Evolutionary conservation across 1,140 invertebrate genomes (phyloP).

Genomic region (Drosophila mayri): DNA sequence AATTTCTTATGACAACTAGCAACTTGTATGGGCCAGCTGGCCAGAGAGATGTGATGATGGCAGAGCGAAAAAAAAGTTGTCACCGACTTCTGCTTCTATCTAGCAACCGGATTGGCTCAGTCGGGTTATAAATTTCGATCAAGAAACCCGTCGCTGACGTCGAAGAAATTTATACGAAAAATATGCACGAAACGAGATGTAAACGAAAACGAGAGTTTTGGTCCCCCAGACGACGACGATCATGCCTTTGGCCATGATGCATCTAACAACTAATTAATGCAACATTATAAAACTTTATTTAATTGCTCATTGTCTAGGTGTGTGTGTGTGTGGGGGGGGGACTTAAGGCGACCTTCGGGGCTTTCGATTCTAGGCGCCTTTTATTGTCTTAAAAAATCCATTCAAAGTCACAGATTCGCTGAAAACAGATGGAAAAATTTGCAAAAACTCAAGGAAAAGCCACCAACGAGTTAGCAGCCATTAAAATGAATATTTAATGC

Average conservation of each 20-base stretch:
- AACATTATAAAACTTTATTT: constrained; percentile 43
- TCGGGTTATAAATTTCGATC: constrained; percentile 60
- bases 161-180: constrained; percentile 61
- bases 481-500: constrained; percentile 34
- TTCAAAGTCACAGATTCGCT: constrained; percentile 45
- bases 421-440: constrained; percentile 66
- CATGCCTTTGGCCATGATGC: constrained; percentile 37
- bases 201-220: constrained; percentile 75
- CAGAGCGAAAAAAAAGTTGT: constrained; percentile 30
- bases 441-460: constrained; percentile 67
- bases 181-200: constrained; percentile 57
- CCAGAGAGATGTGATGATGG: constrained; percentile 28
- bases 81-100: constrained; percentile 57
- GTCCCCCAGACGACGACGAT: constrained; percentile 8
- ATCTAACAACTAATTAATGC: constrained; percentile 29
- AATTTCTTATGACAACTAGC: constrained; percentile 69
- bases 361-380: constrained; percentile 41
- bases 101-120: constrained; percentile 63
- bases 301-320: constrained; percentile 59
- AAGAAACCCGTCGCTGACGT: constrained; percentile 72
- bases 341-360: constrained; percentile 35
- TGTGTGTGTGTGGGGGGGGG: constrained; percentile 17
- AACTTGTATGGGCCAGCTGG: constrained; percentile 36
- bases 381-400: constrained; percentile 43
- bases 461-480: constrained; percentile 9